Evolutionary conservation across 2,888 invertebrate species (phyloP), one percentile per base, ranked within the genome.

Genomic region (Trimorus sp.): DNA sequence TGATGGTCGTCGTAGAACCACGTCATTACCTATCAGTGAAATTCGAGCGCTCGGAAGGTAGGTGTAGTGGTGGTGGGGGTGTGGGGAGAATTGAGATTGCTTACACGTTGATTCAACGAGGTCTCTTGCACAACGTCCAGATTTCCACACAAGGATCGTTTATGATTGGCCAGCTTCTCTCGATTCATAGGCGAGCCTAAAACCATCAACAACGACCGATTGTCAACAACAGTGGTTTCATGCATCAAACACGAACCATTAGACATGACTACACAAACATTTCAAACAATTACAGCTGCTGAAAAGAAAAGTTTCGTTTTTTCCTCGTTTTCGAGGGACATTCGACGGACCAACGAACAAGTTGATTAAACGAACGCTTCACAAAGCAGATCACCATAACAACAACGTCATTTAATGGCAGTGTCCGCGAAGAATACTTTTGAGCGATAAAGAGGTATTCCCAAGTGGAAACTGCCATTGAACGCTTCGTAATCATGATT

Each of bases 111-210:
- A 92, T 95, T 95, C 91, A 96, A 94, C 88, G 96, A 95, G 84
- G 96, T 96, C 93, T 96, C 96, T 92, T 96, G 95, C 88, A 95
- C 94, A 90, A 93, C 93, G 90, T 93, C 93, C 93, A 95, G 94
- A 92, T 94, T 94, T 87, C 91, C 91, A 71, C 88, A 88, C 89
- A 95, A 94, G 92, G 94, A 94, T 93, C 94, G 92, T 89, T 92
- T 92, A 92, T 95, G 95, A 92, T 95, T 95, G 92, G 95, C 96
- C 93, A 96, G 93, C 93, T 96, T 96, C 93, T 95, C 95, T 93
- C 94, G 95, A 93, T 96, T 96, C 93, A 96, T 95, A 85, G 96
- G 96, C 85, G 96, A 95, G 92, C 96, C 96, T 96, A 89, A 84
- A 91, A 91, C 84, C 87, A 90, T 87, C 87, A 88, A 79, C 26